phyloP scores from a whole-genome alignment of 2,888 invertebrate species.

The Nymphalis c-album region DNA sequence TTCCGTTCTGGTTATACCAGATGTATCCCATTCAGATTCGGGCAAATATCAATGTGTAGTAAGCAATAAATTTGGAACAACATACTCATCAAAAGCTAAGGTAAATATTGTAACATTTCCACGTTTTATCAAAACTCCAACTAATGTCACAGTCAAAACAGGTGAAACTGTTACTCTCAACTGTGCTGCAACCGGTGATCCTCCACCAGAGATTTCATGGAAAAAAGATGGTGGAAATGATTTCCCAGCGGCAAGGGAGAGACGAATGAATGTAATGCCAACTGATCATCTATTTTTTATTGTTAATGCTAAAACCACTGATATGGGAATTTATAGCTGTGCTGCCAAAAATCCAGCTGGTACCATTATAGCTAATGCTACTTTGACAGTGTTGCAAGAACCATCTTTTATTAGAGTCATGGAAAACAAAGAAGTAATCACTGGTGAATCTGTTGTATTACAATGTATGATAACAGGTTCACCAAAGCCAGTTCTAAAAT shows the following conservation, averaged over 20 bases:
- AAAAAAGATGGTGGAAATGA: constrained; percentile 96
- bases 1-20: constrained; percentile 87
- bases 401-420: constrained; percentile 93
- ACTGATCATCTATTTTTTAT: constrained; percentile 96
- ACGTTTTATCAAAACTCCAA: constrained; percentile 90
- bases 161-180: constrained; percentile 93
- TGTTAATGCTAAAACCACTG: constrained; percentile 92
- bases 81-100: constrained; percentile 92
- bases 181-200: constrained; percentile 95
- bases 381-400: constrained; percentile 91
- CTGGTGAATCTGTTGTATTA: constrained; percentile 92
- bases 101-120: constrained; percentile 94
- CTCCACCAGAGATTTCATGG: constrained; percentile 93
- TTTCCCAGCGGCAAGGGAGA: constrained; percentile 96
- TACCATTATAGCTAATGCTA: constrained; percentile 91
- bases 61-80: constrained; percentile 92
- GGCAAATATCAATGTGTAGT: constrained; percentile 97
- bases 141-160: constrained; percentile 90
- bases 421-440: constrained; percentile 90
- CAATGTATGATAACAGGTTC: constrained; percentile 94
- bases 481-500: constrained; percentile 89
- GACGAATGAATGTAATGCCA: constrained; percentile 95
- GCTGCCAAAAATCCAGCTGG: constrained; percentile 96
- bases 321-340: constrained; percentile 96
- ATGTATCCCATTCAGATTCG: constrained; percentile 89